These are phyloP conservation scores for Desmophyllum pertusum DNA, from an alignment of 92 coral and sea anemone genomes.

Conservation along the genomic window DNA sequence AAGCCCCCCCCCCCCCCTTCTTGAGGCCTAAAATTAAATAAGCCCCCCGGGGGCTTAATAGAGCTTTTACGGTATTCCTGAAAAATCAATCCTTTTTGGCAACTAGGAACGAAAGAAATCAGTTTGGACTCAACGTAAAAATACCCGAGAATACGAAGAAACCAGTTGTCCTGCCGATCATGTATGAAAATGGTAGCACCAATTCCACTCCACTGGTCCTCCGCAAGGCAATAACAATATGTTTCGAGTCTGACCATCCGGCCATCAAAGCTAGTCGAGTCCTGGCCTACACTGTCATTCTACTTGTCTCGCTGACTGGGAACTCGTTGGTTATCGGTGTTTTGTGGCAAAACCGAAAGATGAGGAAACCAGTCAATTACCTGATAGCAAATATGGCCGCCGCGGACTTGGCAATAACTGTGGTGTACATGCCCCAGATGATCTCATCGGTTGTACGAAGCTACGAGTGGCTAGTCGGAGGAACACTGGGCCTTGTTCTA, in stretches of 20 bases:
- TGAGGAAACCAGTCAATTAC: conserved; percentile 55
- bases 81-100: not conserved
- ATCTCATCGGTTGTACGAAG: conserved; percentile 16
- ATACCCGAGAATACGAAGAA: not conserved
- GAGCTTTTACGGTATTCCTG: too few relatives aligned
- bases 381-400: conserved; percentile 54
- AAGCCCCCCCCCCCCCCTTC: too few relatives aligned
- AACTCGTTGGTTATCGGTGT: conserved; percentile 47
- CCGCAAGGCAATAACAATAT: not conserved
- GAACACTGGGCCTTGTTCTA: not conserved
- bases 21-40: too few relatives aligned
- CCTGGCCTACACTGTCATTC: conserved; percentile 24
- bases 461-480: conserved; percentile 25
- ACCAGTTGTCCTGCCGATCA: not conserved
- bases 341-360: conserved; percentile 46
- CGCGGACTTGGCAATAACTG: conserved; percentile 51
- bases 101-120: not conserved
- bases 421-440: conserved; percentile 28
- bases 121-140: not conserved
- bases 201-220: not conserved
- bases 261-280: not conserved
- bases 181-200: not conserved
- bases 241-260: not conserved
- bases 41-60: too few relatives aligned
- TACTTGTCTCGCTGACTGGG: conserved; percentile 39